Evolutionary conservation across 1,140 invertebrate species (phyloP), one percentile per base, ranked within the genome.

Genomic region (Lithobius niger): DNA sequence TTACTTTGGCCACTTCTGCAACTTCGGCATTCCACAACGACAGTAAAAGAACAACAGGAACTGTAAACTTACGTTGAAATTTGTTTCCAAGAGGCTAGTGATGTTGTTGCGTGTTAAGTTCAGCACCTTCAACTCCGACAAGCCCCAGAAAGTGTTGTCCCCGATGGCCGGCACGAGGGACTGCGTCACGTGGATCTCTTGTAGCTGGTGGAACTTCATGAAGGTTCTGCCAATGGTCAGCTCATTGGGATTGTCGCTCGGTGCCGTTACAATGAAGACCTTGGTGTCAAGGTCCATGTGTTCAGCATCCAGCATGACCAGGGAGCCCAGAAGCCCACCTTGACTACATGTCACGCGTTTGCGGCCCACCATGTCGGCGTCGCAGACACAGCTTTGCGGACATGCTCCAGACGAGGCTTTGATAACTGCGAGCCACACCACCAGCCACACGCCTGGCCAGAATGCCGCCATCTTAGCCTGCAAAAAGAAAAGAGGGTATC

Each of bases 81-180:
- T 68, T 28, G 2, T 52, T 15, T 55, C 54, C n/a, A 50, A 10
- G 16, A 55, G n/a, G 3, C 50, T 6, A 10, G 80, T 81, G 47
- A 89, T 80, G 61, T 85, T 85, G 66, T 89, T 88, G 60, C 80
- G 71, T 0, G 82, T 80, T 10, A 89, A 70, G 67, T 88, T 82
- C 36, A 89, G 72, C 26, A 80, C 67, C 57, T 76, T 74, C 26
- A 88, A 70, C 54, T 79, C 78, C 52, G 74, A 76, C 1, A 86
- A 74, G 1, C 82, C 82, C 77, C 79, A 86, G 66, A 89, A 86
- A 10, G 84, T 83, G 62, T 83, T 78, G 55, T 79, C 76, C 0
- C 86, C 85, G 55, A 89, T 82, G 15, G 82, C 82, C 0, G 85
- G 84, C 3, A 89, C 71, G 62, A 82, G 82, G 1, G 83, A 86